Conservation (phyloP, 2,888 invertebrate genomes). For the Lasioglossum villosulum region DNA sequence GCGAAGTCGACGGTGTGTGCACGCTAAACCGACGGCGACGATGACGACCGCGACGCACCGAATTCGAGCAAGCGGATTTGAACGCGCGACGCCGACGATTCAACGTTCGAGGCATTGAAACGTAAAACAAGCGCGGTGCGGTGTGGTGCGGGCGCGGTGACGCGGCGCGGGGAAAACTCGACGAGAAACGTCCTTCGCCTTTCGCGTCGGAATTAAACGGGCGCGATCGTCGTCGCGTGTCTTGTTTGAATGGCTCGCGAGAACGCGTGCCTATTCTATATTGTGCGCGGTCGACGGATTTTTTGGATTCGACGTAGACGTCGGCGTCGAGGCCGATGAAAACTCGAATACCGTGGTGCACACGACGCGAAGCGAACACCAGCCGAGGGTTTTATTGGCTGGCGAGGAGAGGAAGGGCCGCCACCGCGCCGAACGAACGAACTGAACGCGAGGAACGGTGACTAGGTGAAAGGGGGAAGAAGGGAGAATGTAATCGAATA, state of each 20-base stretch:
- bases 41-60: slow-evolving; percentile 3
- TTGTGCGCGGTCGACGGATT: slow-evolving; percentile 54
- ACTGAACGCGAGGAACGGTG: slow-evolving; percentile 33
- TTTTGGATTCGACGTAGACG: slow-evolving; percentile 60
- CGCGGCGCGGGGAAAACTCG: slow-evolving; percentile 20
- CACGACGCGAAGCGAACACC: slow-evolving; percentile 45
- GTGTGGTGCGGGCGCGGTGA: not conserved
- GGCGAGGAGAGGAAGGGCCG: slow-evolving; percentile 42
- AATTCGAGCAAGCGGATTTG: slow-evolving; percentile 45
- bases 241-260: slow-evolving; percentile 67
- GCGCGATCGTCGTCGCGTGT: slow-evolving; percentile 56
- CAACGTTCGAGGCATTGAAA: slow-evolving; percentile 47
- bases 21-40: not conserved
- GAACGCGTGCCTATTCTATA: slow-evolving; percentile 58
- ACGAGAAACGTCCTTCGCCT: slow-evolving; percentile 30
- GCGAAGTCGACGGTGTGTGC: slow-evolving; percentile 4
- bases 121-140: slow-evolving; percentile 13
- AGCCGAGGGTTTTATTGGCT: slow-evolving; percentile 68
- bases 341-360: slow-evolving; percentile 60
- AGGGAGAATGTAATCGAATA: slow-evolving; percentile 83
- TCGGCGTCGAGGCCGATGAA: slow-evolving; percentile 54
- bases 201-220: slow-evolving; percentile 47
- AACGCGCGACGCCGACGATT: slow-evolving; percentile 36
- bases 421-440: slow-evolving; percentile 4
- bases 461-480: slow-evolving; percentile 53